Conservation (phyloP, 2,113 vertebrate genomes). For the Pardalotus punctatus region DNA sequence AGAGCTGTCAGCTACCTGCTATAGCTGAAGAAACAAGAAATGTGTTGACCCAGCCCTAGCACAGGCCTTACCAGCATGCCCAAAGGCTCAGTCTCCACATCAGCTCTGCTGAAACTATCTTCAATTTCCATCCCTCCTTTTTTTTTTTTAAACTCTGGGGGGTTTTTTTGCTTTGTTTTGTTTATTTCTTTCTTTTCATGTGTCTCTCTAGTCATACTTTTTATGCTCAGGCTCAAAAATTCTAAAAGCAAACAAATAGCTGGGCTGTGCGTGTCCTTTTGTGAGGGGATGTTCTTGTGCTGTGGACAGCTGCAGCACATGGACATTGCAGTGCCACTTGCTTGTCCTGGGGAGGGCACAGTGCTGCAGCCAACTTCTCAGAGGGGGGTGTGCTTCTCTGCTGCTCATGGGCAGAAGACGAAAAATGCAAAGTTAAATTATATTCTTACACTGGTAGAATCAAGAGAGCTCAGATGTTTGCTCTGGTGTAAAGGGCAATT, state of each 20-base stretch:
- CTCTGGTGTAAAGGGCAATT: neutral
- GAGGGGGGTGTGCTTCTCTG: neutral
- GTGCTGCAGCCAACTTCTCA: neutral
- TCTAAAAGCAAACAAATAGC: neutral
- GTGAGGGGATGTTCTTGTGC: neutral
- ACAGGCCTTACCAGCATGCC: neutral
- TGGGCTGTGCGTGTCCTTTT: neutral
- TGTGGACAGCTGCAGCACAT: rapidly evolving
- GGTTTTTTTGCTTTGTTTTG: no score
- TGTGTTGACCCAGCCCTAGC: neutral
- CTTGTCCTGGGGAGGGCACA: neutral
- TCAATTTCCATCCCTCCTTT: neutral
- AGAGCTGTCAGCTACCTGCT: neutral
- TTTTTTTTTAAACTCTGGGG: neutral
- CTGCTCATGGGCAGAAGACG: neutral
- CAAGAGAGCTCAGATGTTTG: neutral
- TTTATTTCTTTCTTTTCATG: neutral
- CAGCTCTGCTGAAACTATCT: neutral
- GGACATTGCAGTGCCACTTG: neutral
- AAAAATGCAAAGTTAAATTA: neutral
- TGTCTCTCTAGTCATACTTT: neutral
- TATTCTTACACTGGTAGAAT: neutral
- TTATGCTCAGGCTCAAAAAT: neutral
- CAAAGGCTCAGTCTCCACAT: neutral
- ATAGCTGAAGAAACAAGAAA: neutral